Evolutionary conservation across 2,797 vertebrate genomes (phyloP).

Genomic region (Pangasius macronema): DNA sequence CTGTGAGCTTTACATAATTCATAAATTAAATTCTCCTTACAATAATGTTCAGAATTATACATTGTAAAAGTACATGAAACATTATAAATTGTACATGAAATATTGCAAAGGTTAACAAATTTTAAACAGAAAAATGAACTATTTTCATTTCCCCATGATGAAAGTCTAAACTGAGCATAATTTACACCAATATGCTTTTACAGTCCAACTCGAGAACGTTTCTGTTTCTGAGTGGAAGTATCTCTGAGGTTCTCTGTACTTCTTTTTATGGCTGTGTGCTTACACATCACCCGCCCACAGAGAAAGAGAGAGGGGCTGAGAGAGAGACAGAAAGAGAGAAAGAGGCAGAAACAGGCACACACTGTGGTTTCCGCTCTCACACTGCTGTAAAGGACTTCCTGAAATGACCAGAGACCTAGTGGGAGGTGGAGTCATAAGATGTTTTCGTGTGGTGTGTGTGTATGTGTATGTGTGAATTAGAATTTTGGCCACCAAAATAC

Average conservation of each 20-base stretch:
- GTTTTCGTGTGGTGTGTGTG: not conserved
- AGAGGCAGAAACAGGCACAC: slow-evolving; percentile 32
- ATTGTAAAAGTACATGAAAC: not conserved
- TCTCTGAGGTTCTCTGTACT: not conserved
- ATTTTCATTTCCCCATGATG: not conserved
- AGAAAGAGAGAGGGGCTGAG: not conserved
- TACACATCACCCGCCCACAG: not conserved
- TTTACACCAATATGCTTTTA: not conserved
- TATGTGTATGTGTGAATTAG: not conserved
- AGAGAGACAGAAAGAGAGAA: slow-evolving; percentile 27
- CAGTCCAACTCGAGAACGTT: not conserved
- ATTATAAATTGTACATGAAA: not conserved
- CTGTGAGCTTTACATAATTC: not conserved
- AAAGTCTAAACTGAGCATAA: not conserved
- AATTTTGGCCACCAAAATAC: not conserved
- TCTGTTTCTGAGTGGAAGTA: not conserved
- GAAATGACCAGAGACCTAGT: slow-evolving; percentile 73
- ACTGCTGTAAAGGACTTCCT: slow-evolving; percentile 77
- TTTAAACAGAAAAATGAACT: not conserved
- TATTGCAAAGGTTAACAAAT: not conserved
- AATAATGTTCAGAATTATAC: not conserved
- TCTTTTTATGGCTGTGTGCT: not conserved
- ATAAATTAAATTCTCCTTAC: not conserved
- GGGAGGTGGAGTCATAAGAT: slow-evolving; percentile 25
- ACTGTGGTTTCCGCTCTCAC: slow-evolving; percentile 74